These are phyloP conservation scores for Parus major DNA, from an alignment of 2,113 vertebrate genomes.

Conservation along the genomic window DNA sequence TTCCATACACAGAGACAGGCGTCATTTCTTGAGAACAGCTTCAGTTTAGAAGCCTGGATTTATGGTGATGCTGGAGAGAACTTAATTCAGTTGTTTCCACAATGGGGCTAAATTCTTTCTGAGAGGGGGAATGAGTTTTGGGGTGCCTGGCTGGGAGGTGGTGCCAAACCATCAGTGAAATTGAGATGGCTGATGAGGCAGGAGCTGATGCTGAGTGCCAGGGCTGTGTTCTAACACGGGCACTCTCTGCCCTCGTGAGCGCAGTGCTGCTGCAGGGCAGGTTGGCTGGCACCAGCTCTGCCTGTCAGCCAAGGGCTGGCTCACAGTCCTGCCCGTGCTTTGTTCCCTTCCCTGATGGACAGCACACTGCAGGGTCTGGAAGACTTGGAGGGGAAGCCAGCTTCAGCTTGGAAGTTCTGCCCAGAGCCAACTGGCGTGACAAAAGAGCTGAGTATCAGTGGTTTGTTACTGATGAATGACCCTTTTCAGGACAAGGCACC, in stretches of 20 bases:
- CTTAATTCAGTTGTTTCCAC: background rate
- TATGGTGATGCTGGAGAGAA: background rate
- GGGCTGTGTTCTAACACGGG: background rate
- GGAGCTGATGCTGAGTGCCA: background rate
- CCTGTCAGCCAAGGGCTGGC: background rate
- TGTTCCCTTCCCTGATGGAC: background rate
- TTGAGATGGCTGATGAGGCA: background rate
- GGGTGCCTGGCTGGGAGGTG: background rate
- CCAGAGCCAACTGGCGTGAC: background rate
- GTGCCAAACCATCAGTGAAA: background rate
- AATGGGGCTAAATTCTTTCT: background rate
- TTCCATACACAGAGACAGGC: background rate
- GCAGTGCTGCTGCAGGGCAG: background rate
- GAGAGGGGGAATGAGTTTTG: background rate
- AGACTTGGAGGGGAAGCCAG: background rate
- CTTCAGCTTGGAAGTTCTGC: background rate
- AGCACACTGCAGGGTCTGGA: background rate
- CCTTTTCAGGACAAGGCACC: background rate
- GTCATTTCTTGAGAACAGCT: background rate
- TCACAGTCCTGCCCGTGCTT: background rate
- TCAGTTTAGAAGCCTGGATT: background rate
- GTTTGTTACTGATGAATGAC: conserved; percentile 10
- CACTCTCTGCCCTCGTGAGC: background rate
- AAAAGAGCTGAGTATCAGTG: background rate
- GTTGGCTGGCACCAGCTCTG: background rate